These are phyloP conservation scores for Eupithecia subumbrata DNA, from an alignment of 2,888 invertebrate species.

Conservation along the genomic window DNA sequence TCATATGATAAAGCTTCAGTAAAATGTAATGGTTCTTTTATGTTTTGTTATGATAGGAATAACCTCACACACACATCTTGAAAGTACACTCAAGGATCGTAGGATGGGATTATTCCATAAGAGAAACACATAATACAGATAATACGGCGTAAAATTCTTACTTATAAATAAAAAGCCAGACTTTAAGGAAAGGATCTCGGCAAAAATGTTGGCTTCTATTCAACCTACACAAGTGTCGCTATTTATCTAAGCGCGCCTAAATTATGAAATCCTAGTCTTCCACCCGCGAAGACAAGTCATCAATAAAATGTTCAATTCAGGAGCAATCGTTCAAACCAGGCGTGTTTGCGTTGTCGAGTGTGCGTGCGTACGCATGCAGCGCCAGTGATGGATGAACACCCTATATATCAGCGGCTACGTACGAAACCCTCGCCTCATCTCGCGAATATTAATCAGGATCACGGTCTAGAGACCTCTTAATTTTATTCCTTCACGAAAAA, in stretches of 20 bases:
- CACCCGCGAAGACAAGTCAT: conserved; percentile 36
- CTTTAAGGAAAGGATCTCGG: neutral
- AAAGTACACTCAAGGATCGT: conserved; percentile 2
- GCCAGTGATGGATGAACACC: conserved; percentile 63
- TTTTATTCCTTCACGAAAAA: conserved; percentile 54
- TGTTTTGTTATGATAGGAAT: conserved; percentile 20
- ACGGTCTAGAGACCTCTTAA: conserved; percentile 56
- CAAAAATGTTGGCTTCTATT: neutral
- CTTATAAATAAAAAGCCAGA: neutral
- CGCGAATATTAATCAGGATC: conserved; percentile 67
- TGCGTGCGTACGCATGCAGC: conserved; percentile 65
- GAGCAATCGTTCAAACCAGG: conserved; percentile 52
- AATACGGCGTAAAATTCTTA: conserved; percentile 4
- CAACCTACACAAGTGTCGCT: neutral
- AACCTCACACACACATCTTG: conserved; percentile 15
- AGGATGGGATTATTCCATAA: conserved; percentile 23
- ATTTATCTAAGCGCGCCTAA: neutral
- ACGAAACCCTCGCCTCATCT: conserved; percentile 57
- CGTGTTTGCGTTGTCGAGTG: conserved; percentile 46
- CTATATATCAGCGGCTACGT: conserved; percentile 62
- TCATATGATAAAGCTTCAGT: conserved; percentile 27
- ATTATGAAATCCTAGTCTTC: conserved; percentile 14
- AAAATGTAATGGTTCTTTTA: conserved; percentile 29
- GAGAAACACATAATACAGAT: conserved; percentile 21
- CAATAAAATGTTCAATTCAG: conserved; percentile 43